Conservation (phyloP, 2,797 vertebrate species). For the Cynodonichthys magdalenae region DNA sequence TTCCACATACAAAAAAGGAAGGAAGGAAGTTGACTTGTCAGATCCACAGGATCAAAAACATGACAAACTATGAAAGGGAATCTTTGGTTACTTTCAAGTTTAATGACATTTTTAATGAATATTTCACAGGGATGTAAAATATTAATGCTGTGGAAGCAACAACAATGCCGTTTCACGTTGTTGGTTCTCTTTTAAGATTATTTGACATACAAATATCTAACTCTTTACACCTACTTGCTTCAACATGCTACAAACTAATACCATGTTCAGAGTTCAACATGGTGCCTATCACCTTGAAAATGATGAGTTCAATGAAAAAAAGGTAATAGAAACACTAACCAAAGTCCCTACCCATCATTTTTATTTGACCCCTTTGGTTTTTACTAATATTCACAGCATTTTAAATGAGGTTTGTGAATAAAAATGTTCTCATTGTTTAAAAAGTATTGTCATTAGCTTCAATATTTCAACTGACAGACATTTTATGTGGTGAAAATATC, state of each 20-base stretch:
- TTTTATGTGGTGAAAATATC: no score
- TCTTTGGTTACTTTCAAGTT: constrained; percentile 23
- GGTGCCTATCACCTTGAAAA: background rate
- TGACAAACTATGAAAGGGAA: background rate
- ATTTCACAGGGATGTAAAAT: background rate
- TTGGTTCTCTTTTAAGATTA: background rate
- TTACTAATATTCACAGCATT: no score
- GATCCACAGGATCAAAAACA: constrained; percentile 8
- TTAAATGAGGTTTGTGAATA: no score
- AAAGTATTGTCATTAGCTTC: no score
- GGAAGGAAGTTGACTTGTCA: background rate
- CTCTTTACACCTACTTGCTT: background rate
- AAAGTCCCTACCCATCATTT: background rate
- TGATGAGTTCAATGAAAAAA: background rate
- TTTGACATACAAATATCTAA: background rate
- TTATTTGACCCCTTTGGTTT: no score
- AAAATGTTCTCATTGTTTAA: no score
- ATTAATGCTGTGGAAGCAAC: constrained; percentile 3
- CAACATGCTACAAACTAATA: background rate
- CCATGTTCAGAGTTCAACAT: background rate
- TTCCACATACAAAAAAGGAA: background rate
- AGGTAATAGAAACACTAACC: background rate
- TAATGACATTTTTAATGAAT: constrained; percentile 2
- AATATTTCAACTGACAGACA: no score
- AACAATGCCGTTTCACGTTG: background rate